Conservation (phyloP, 2,888 invertebrate genomes). For the Mimumesa dahlbomi region DNA sequence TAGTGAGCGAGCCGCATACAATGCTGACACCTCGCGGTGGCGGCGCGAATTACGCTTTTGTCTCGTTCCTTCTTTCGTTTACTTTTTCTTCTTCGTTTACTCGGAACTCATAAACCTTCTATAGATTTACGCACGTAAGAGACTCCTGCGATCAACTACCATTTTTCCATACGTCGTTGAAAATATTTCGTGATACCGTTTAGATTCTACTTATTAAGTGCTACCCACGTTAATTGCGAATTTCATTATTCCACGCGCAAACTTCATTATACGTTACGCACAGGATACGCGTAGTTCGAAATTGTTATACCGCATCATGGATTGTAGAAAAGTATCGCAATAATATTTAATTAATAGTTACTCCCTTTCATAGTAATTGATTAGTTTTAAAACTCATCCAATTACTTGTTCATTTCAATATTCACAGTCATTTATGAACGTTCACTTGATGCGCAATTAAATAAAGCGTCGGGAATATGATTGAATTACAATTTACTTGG, state of each 20-base stretch:
- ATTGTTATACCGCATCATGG: neutral
- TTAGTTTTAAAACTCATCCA: too few species aligned
- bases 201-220: neutral
- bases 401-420: too few species aligned
- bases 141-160: neutral
- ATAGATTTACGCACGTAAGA: neutral
- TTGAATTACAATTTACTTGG: neutral
- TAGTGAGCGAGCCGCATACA: slow-evolving; percentile 64
- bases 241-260: neutral
- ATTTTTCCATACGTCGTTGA: neutral
- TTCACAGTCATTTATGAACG: too few species aligned
- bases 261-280: neutral
- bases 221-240: neutral
- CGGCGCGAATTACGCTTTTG: slow-evolving; percentile 57
- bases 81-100: slow-evolving; percentile 4
- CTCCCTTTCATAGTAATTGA: too few species aligned
- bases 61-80: slow-evolving; percentile 25
- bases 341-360: too few species aligned
- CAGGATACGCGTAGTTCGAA: neutral
- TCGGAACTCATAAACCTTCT: slow-evolving; percentile 2
- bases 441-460: too few species aligned
- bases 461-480: too few species aligned
- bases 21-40: slow-evolving; percentile 75
- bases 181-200: neutral
- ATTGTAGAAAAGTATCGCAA: neutral